Base-by-base conservation (phyloP, 2,888 invertebrate genomes). In the Digitonthophagus gazella region DNA sequence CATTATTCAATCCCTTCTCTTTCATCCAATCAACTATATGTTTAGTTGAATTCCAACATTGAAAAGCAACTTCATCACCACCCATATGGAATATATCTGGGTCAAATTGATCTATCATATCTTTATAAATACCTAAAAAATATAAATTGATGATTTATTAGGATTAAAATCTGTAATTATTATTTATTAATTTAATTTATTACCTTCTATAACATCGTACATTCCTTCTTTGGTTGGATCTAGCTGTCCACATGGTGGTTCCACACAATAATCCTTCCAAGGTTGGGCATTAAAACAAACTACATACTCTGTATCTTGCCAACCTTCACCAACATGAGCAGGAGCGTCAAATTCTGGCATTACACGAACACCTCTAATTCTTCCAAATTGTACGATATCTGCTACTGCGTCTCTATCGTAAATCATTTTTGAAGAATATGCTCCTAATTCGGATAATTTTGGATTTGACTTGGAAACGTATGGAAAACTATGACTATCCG, bases 401-500 rank as follows among this genome's bases (percentile, higher is more conserved):
- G 78, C 78, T n/a, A 90, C 84, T 61, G 84, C 84, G 63, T 84
- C 77, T 68, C 85, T 84, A 0, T 85, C 86, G 79, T 90, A 91
- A 0, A 90, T 80, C 83, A 94, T 91, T 0, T 87, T 86, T 58
- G 91, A 88, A 0, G 91, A 86, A 78, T 93, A 93, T 3, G 96
- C 93, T 0, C 98, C 97, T 15, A 90, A 86, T 74, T 88, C 88
- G 2, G 90, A 85, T 8, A 95, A 81, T 61, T 91, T 85, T 0
- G 94, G 94, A 72, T 87, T 87, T n/a, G 88, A 88, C 76, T 86
- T 87, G 0, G 93, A 89, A 68, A 91, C 91, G 77, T 95, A 91
- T 0, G 98, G 97, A 80, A 97, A 98, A 75, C 97, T 96, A 73
- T 97, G 96, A 15, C 93, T 92, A 82, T 98, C 98, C 0, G 93